Conservation (phyloP, 2,888 invertebrate species). For the Melieria omissa region DNA sequence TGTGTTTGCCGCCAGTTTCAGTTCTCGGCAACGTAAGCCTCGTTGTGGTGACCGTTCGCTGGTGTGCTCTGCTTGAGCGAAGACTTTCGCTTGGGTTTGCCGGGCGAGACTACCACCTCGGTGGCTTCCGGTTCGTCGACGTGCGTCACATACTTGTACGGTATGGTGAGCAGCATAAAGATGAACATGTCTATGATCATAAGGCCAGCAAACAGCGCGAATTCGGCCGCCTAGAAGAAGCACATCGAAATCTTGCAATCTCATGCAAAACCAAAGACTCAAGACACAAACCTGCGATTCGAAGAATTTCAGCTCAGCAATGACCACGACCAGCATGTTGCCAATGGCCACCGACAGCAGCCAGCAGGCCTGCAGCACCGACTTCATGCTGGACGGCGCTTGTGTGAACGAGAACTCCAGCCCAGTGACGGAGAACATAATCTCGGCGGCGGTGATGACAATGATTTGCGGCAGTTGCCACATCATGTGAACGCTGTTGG, state of each 20-base stretch:
- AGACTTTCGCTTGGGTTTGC: slow-evolving; percentile 24
- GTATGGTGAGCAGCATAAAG: slow-evolving; percentile 82
- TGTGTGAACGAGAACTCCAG: slow-evolving; percentile 96
- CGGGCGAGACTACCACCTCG: slow-evolving; percentile 24
- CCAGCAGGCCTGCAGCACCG: slow-evolving; percentile 92
- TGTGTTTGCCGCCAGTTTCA: slow-evolving; percentile 4
- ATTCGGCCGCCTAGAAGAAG: slow-evolving; percentile 80
- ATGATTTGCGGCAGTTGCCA: slow-evolving; percentile 90
- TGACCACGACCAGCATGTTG: slow-evolving; percentile 88
- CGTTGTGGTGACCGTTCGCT: slow-evolving; percentile 42
- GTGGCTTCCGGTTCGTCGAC: slow-evolving; percentile 42
- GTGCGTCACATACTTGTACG: slow-evolving; percentile 76
- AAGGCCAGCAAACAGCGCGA: slow-evolving; percentile 86
- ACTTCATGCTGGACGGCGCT: slow-evolving; percentile 93
- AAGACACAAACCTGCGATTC: slow-evolving; percentile 53
- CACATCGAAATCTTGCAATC: background rate
- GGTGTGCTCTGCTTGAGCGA: background rate
- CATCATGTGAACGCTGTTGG: slow-evolving; percentile 82
- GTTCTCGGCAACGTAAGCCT: slow-evolving; percentile 40
- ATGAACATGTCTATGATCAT: slow-evolving; percentile 87
- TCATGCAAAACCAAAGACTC: background rate
- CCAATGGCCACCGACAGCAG: slow-evolving; percentile 92
- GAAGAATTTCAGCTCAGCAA: slow-evolving; percentile 60
- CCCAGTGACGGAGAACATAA: slow-evolving; percentile 96
- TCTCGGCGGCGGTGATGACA: slow-evolving; percentile 91